A percentile compares a stretch with the other conserved stretches of the same genome.
Conservation (phyloP, 2,888 invertebrate genomes). For the Cylindroiulus punctatus region DNA sequence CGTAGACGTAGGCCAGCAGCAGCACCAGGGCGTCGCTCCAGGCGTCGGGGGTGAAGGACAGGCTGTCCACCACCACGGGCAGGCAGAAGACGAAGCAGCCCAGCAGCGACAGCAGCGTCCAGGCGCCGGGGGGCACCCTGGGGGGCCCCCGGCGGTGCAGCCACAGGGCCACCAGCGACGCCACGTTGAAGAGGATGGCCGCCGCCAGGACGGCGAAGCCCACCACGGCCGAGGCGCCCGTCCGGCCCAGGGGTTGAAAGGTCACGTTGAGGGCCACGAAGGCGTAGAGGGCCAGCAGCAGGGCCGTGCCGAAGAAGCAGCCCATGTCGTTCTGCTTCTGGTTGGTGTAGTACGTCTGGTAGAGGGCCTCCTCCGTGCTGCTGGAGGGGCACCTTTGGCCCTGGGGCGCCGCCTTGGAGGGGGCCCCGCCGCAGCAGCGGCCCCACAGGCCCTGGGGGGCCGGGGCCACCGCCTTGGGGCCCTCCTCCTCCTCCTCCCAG, state of each 20-base stretch:
- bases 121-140: slow-evolving; percentile 35
- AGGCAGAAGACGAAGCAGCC: slow-evolving; percentile 47
- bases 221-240: neutral
- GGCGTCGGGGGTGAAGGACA: neutral
- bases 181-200: neutral
- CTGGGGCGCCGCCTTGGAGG: neutral
- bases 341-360: slow-evolving; percentile 51
- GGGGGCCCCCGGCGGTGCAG: neutral
- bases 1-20: slow-evolving; percentile 35
- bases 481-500: neutral
- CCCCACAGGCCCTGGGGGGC: neutral
- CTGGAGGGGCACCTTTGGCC: too few species aligned
- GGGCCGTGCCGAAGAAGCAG: slow-evolving; percentile 47
- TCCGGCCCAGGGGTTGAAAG: neutral
- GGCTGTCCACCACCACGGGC: neutral
- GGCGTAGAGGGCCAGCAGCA: slow-evolving; percentile 47
- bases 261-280: slow-evolving; percentile 7
- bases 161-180: neutral
- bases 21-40: slow-evolving; percentile 23
- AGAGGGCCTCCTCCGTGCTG: slow-evolving; percentile 10
- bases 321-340: slow-evolving; percentile 51
- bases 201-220: neutral
- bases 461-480: neutral
- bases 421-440: neutral
- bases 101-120: slow-evolving; percentile 39